Base-by-base conservation (phyloP, 2,797 vertebrate species). In the Choloepus didactylus region DNA sequence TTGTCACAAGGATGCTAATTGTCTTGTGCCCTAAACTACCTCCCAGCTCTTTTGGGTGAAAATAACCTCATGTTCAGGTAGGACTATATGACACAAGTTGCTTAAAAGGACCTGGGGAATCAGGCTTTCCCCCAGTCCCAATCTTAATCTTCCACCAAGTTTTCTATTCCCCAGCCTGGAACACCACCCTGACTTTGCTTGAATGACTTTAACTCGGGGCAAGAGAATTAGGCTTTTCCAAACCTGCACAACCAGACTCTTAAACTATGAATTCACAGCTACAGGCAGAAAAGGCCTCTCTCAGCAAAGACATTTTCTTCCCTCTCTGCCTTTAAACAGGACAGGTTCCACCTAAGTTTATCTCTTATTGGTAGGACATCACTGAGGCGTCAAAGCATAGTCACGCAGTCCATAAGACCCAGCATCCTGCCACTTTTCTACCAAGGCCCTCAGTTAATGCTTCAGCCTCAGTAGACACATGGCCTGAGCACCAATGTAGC, bases 171-270 rank as follows among this genome's bases (percentile, higher is more conserved):
- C 41, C 59, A 85, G 11, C 6, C 60, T n/a, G 29, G 82, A 77
- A 60, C 27, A 72, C 51, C 35, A 60, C 76, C 29, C 15, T 87
- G 59, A 87, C 29, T 81, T 67, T 82, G 38, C 23, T 27, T 73
- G 38, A 70, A 18, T 69, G n/a, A 62, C 59, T 70, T 92, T 69
- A 88, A 60, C 62, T 89, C 29, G n/a, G 29, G 23, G 14, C 44
- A 85, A 18, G 41, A 91, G 16, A 62, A 59, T 60, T 93, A 31
- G 8, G 15, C 66, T 79, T 89, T 91, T 93, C 15, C 56, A 91
- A 81, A 84, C 9, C 62, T 89, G 11, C 79, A 85, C 92, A 94
- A 70, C 18, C n/a, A 97, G 46, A 84, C 8, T 69, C 70, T 69
- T 90, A 76, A 67, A 72, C 3, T 2, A 12, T 86, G 25, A 14